A percentile compares a stretch with the other conserved stretches of the same genome.
Evolutionary conservation across 2,888 invertebrate genomes (phyloP).

Genomic region (Alviniconcha strummeri): DNA sequence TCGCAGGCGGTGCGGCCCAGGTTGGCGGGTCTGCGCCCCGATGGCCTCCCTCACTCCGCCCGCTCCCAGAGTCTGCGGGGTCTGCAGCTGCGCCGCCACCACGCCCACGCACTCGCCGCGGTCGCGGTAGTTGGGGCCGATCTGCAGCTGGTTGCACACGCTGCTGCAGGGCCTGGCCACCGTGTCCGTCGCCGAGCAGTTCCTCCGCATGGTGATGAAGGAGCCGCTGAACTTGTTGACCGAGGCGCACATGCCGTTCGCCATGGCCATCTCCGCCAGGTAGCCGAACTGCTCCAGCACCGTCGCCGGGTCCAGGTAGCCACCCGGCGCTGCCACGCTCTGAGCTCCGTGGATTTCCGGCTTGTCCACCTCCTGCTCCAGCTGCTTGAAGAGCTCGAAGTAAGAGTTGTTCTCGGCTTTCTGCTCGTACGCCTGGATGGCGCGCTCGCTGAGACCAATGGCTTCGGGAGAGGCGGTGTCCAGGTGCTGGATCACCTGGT

Average conservation of each 20-base stretch:
- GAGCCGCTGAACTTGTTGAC: conserved; percentile 36
- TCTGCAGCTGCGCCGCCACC: conserved; percentile 35
- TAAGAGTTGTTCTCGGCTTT: conserved; percentile 27
- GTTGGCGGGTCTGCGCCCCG: conserved; percentile 36
- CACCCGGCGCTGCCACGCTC: neutral
- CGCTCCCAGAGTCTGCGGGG: neutral
- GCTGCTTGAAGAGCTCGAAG: conserved; percentile 27
- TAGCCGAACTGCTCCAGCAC: conserved; percentile 34
- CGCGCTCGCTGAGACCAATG: conserved; percentile 23
- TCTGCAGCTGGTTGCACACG: conserved; percentile 31
- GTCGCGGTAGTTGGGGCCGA: neutral
- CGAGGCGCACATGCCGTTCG: conserved; percentile 37
- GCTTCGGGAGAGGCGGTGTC: conserved; percentile 28
- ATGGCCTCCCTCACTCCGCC: conserved; percentile 19
- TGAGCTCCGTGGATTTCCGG: neutral
- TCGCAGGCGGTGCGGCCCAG: conserved; percentile 35
- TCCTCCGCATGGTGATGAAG: conserved; percentile 35
- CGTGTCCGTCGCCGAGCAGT: conserved; percentile 30
- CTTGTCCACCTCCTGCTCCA: conserved; percentile 19
- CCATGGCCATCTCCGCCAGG: conserved; percentile 40
- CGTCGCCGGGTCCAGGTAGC: neutral
- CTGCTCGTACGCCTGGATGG: conserved; percentile 37
- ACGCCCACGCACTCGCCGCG: conserved; percentile 35
- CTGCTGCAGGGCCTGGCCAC: conserved; percentile 21
- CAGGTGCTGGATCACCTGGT: conserved; percentile 32